Evolutionary conservation across 2,113 vertebrate species (phyloP), one percentile per base, ranked within the genome.

Genomic region (Eubucco bourcierii): DNA sequence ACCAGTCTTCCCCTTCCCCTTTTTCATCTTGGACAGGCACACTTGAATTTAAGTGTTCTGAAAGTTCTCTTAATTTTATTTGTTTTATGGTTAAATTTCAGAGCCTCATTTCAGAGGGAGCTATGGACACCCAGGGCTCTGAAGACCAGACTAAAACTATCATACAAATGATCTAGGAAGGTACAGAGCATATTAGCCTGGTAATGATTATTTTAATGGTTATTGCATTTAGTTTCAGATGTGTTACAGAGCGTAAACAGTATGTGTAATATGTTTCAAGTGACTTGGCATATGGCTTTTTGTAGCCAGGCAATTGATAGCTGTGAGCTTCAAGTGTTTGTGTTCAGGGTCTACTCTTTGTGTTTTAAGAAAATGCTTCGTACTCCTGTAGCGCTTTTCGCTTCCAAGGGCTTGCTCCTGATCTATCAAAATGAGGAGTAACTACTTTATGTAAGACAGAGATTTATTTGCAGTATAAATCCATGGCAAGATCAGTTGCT

Each of bases 311-410:
- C 72, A 64, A 29, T 85, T 89, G 7, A n/a, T 19, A 83, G 37
- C 46, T 56, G 31, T 71, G 72, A 70, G 33, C 13, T 46, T 80
- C 46, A 70, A 59, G 25, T n/a, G 52, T 55, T 85, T 87, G 14
- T 67, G 11, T 67, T 75, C 65, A 68, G 47, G 10, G 17, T 74
- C 41, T 84, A 71, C 46, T 90, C 44, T 90, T 70, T 73, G 29
- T 76, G 39, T 84, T 92, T 89, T 84, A 66, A 83, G 65, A 78
- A 92, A 89, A 77, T 29, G 24, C n/a, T 90, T 94, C 18, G 17
- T 39, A 53, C 16, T 85, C n/a, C 66, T 80, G 4, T 3, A 64
- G 58, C 73, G 68, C 72, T 58, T 93, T 89, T 87, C 84, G 47
- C 41, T 90, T 80, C 59, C 3, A 11, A 90, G 84, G 75, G 46